phyloP scores from a whole-genome alignment of 2,113 vertebrate genomes.

The Parus major region DNA sequence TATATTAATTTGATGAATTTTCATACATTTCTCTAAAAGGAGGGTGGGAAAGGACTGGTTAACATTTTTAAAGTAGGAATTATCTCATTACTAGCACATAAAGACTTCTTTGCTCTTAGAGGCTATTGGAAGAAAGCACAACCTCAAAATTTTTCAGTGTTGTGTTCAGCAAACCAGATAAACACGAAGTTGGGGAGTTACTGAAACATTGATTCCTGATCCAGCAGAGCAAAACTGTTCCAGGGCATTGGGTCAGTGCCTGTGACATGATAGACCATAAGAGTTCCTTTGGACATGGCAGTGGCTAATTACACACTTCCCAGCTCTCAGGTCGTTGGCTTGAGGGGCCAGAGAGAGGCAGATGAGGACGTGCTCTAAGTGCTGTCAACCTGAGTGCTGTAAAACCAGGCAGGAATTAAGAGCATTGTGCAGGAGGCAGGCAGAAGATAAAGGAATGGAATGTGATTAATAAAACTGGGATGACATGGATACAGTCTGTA shows the following conservation, averaged over 20 bases:
- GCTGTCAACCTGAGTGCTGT: not conserved
- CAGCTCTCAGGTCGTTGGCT: slow-evolving; percentile 59
- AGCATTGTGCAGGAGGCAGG: not conserved
- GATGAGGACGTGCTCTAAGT: slow-evolving; percentile 14
- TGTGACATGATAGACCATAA: slow-evolving; percentile 47
- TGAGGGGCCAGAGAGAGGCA: slow-evolving; percentile 58
- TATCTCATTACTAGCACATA: not conserved
- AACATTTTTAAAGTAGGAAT: not conserved
- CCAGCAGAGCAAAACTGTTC: slow-evolving; percentile 56
- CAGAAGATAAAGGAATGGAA: not conserved
- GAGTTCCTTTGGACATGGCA: slow-evolving; percentile 63
- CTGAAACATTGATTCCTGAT: slow-evolving; percentile 57
- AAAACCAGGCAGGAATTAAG: not conserved
- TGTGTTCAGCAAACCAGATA: slow-evolving; percentile 48
- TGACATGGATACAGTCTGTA: not conserved
- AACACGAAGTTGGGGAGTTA: slow-evolving; percentile 43
- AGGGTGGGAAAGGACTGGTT: not conserved
- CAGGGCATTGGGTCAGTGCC: slow-evolving; percentile 40
- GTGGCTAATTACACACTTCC: slow-evolving; percentile 58
- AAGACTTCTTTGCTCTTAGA: not conserved
- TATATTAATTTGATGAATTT: not conserved
- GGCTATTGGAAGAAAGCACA: not conserved
- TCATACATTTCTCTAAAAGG: not conserved
- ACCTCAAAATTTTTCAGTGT: not conserved
- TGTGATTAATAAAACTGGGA: not conserved